Conservation (phyloP, 2,888 invertebrate species). For the Liodrosophila aerea region DNA sequence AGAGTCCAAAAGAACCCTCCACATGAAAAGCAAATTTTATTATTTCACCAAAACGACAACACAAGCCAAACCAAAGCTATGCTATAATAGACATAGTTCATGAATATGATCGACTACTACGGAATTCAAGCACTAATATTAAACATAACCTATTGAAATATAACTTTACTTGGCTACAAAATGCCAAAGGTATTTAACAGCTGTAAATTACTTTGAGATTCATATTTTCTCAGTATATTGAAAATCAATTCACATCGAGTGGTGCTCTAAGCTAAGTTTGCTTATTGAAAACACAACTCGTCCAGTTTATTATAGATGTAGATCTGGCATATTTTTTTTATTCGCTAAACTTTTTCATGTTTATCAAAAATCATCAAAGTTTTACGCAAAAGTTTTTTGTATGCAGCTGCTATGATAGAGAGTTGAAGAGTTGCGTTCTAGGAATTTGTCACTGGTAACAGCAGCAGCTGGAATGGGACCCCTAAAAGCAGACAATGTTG, state of each 20-base stretch:
- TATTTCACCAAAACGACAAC: conserved; percentile 56
- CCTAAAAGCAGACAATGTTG: conserved; percentile 57
- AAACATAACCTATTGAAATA: too few species aligned
- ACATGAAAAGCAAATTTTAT: conserved; percentile 78
- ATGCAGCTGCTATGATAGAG: conserved; percentile 50
- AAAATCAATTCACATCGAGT: conserved; percentile 61
- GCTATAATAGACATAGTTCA: too few species aligned
- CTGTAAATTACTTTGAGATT: too few species aligned
- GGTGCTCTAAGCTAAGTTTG: conserved; percentile 48
- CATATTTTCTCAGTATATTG: conserved; percentile 64
- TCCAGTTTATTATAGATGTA: conserved; percentile 13
- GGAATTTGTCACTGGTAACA: conserved; percentile 63
- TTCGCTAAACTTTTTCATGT: conserved; percentile 30
- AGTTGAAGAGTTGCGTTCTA: conserved; percentile 30
- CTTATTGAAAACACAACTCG: conserved; percentile 63
- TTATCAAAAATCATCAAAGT: conserved; percentile 74
- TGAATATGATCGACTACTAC: conserved; percentile 27
- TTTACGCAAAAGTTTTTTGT: conserved; percentile 57
- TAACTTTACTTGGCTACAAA: too few species aligned
- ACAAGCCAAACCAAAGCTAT: background rate
- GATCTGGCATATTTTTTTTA: conserved; percentile 1
- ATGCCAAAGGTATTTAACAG: too few species aligned
- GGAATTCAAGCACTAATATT: too few species aligned
- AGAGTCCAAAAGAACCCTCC: conserved; percentile 38
- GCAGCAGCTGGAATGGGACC: conserved; percentile 9